A percentile compares a stretch with the other conserved stretches of the same genome.
Evolutionary conservation across 2,888 invertebrate genomes (phyloP).

Genomic region (Parnassius mnemosyne): DNA sequence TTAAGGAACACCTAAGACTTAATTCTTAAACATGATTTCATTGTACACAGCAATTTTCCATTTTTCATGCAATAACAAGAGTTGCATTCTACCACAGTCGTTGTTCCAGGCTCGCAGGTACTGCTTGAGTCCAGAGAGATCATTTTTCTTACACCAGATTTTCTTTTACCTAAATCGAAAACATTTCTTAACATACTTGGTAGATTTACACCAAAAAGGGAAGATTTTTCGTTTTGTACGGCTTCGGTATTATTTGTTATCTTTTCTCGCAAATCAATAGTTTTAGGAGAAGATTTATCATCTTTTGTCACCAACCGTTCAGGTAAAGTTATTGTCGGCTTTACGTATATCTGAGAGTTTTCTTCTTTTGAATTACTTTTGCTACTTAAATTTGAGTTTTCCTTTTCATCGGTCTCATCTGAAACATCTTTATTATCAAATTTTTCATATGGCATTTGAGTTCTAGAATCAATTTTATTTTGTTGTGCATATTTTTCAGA

Average conservation of each 20-base stretch:
- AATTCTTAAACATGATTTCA: slow-evolving; percentile 36
- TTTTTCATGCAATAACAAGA: slow-evolving; percentile 59
- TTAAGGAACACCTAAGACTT: too few relatives aligned
- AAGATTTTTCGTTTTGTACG: background rate
- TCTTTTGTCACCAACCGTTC: background rate
- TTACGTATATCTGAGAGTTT: background rate
- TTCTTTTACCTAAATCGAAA: slow-evolving; percentile 45
- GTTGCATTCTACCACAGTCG: slow-evolving; percentile 44
- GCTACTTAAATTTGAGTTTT: background rate
- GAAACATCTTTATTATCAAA: slow-evolving; percentile 3
- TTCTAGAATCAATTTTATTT: background rate
- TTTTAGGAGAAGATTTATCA: background rate
- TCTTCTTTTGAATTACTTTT: slow-evolving; percentile 5
- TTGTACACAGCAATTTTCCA: slow-evolving; percentile 56
- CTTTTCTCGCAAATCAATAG: background rate
- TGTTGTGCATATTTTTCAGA: background rate
- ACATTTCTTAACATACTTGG: slow-evolving; percentile 36
- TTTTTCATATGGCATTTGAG: slow-evolving; percentile 14
- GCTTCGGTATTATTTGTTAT: background rate
- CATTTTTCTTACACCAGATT: slow-evolving; percentile 39
- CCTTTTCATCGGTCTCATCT: background rate
- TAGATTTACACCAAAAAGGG: slow-evolving; percentile 2
- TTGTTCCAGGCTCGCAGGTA: slow-evolving; percentile 47
- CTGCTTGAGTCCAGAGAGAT: slow-evolving; percentile 39
- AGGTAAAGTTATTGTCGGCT: background rate